Evolutionary conservation across 2,888 invertebrate genomes (phyloP).

Genomic region (Andrena minutula): DNA sequence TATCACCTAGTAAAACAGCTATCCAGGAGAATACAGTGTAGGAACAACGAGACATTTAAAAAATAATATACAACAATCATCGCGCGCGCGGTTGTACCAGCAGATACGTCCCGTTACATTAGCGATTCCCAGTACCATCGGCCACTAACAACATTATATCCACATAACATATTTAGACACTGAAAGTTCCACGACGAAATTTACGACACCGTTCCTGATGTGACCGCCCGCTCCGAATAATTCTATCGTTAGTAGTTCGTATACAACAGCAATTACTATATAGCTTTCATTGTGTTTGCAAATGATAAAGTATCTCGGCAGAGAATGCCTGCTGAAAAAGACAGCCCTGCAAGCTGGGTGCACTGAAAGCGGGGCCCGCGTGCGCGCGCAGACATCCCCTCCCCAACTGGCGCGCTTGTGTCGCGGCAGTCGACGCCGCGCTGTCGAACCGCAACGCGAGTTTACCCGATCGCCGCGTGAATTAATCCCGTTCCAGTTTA

Average conservation of each 20-base stretch:
- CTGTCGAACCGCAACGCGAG: background rate
- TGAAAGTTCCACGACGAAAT: conserved; percentile 16
- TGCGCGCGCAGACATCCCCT: background rate
- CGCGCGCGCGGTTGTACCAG: conserved; percentile 22
- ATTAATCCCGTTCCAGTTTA: background rate
- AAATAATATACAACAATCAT: conserved; percentile 39
- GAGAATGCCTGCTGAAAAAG: background rate
- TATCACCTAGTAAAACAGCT: conserved; percentile 40
- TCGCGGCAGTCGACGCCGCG: conserved; percentile 1
- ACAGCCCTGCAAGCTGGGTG: background rate
- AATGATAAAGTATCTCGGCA: no score
- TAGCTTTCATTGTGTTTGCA: background rate
- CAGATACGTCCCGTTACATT: conserved; percentile 19
- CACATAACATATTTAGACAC: background rate
- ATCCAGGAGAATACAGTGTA: conserved; percentile 44
- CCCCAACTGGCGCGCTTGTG: no score
- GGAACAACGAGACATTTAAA: conserved; percentile 61
- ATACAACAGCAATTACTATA: background rate
- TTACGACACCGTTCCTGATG: conserved; percentile 11
- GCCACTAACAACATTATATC: conserved; percentile 6
- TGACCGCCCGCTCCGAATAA: background rate
- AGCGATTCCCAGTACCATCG: conserved; percentile 12
- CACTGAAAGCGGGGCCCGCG: conserved; percentile 2
- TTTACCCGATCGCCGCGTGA: no score
- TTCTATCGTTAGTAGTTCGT: background rate